These are phyloP conservation scores for Carabus problematicus DNA, from an alignment of 2,888 invertebrate genomes.

Conservation along the genomic window DNA sequence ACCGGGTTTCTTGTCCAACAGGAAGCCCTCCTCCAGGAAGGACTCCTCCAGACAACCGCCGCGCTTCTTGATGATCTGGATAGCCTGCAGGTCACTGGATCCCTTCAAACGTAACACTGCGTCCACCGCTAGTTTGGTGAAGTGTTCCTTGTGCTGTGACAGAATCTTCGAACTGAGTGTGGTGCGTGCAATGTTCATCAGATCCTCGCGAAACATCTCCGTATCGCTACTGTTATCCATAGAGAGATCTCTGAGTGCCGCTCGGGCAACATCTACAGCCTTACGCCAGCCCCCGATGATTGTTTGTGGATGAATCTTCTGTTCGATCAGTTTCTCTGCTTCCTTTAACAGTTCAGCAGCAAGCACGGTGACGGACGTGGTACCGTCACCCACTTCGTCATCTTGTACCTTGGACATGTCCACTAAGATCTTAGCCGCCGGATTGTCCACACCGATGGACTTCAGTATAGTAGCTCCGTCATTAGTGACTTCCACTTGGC, in stretches of 20 bases:
- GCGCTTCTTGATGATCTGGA: conserved; percentile 97
- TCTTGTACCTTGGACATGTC: conserved; percentile 99
- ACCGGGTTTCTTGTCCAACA: conserved; percentile 96
- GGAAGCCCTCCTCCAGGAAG: conserved; percentile 93
- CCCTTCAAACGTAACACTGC: conserved; percentile 95
- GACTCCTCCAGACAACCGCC: conserved; percentile 94
- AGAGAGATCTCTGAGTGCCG: conserved; percentile 80
- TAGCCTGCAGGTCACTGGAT: conserved; percentile 92
- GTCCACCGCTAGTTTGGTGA: conserved; percentile 93
- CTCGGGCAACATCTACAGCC: conserved; percentile 83
- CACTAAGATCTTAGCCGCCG: conserved; percentile 98
- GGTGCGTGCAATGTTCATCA: conserved; percentile 96
- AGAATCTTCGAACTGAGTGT: conserved; percentile 98
- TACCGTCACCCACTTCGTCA: conserved; percentile 99
- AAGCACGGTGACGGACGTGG: conserved; percentile 97
- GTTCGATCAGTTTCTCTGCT: conserved; percentile 91
- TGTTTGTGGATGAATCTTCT: conserved; percentile 97
- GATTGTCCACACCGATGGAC: conserved; percentile 96
- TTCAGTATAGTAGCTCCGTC: conserved; percentile 99
- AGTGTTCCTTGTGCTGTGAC: conserved; percentile 96
- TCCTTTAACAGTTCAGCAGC: conserved; percentile 93
- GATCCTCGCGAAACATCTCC: conserved; percentile 82
- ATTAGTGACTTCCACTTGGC: conserved; percentile 94
- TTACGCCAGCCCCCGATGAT: conserved; percentile 96
- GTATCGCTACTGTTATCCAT: conserved; percentile 83